Evolutionary conservation across 2,888 invertebrate species (phyloP).

Genomic region (Brenthis hecate): DNA sequence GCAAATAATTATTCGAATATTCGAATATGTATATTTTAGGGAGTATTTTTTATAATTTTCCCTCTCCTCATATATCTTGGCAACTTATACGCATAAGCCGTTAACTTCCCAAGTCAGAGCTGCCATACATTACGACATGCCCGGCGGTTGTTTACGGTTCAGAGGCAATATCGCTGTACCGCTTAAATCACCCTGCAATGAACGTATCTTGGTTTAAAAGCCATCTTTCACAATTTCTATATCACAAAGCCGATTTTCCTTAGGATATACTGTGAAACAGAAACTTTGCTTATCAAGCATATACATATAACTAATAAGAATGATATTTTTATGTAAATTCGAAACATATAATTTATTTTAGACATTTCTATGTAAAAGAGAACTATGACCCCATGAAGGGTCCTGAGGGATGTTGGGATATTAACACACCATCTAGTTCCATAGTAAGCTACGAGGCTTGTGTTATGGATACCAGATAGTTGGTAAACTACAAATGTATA

Average conservation of each 20-base stretch:
- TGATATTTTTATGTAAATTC: too few species aligned
- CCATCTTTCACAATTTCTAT: conserved; percentile 5
- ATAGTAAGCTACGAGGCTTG: too few species aligned
- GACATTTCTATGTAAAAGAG: too few species aligned
- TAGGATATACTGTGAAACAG: too few species aligned
- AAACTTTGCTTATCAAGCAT: too few species aligned
- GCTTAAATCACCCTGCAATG: conserved; percentile 22
- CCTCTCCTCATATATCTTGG: conserved; percentile 15
- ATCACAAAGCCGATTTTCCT: not conserved
- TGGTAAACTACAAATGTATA: too few species aligned
- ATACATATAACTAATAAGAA: too few species aligned
- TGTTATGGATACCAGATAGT: too few species aligned
- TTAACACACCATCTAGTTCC: too few species aligned
- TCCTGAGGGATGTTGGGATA: too few species aligned
- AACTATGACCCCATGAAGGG: too few species aligned
- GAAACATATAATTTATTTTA: too few species aligned
- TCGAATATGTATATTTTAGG: not conserved
- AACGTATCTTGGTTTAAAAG: conserved; percentile 22
- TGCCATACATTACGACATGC: conserved; percentile 27
- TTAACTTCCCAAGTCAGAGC: conserved; percentile 27
- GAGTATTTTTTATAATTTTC: conserved; percentile 8
- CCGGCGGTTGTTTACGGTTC: conserved; percentile 20
- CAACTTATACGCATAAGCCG: conserved; percentile 27
- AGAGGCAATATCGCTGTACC: conserved; percentile 15
- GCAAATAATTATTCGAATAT: not conserved